Conservation (phyloP, 2,797 vertebrate species). For the Hapalemur alaotrensis region DNA sequence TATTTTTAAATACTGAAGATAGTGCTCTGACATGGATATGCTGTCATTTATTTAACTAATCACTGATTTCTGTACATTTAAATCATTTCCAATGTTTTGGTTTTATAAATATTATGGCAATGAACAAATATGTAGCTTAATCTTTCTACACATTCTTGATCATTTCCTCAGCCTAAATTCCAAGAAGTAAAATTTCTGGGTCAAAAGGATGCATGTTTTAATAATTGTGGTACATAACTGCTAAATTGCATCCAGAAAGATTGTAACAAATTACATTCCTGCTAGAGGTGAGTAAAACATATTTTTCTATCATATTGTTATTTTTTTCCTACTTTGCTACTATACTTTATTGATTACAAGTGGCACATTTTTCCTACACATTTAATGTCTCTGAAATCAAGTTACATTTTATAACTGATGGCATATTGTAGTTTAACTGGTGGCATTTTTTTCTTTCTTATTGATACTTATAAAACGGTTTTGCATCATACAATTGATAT, state of each 20-base stretch:
- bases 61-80: slow-evolving; percentile 40
- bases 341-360: neutral
- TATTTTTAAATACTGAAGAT: slow-evolving; percentile 31
- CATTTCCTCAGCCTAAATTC: slow-evolving; percentile 53
- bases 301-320: neutral
- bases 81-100: neutral
- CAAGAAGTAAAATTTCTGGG: slow-evolving; percentile 53
- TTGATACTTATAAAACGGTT: neutral
- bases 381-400: slow-evolving; percentile 50
- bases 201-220: slow-evolving; percentile 48
- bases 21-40: neutral
- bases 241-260: slow-evolving; percentile 46
- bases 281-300: neutral
- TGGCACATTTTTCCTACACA: neutral
- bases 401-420: slow-evolving; percentile 1
- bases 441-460: slow-evolving; percentile 20
- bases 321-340: neutral
- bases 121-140: slow-evolving; percentile 58
- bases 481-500: neutral
- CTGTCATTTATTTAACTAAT: slow-evolving; percentile 45
- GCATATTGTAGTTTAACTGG: neutral
- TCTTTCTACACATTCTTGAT: slow-evolving; percentile 59
- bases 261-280: neutral
- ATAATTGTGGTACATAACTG: neutral
- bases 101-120: slow-evolving; percentile 68